Base-by-base conservation (phyloP, 2,888 invertebrate species). In the Melieria omissa region DNA sequence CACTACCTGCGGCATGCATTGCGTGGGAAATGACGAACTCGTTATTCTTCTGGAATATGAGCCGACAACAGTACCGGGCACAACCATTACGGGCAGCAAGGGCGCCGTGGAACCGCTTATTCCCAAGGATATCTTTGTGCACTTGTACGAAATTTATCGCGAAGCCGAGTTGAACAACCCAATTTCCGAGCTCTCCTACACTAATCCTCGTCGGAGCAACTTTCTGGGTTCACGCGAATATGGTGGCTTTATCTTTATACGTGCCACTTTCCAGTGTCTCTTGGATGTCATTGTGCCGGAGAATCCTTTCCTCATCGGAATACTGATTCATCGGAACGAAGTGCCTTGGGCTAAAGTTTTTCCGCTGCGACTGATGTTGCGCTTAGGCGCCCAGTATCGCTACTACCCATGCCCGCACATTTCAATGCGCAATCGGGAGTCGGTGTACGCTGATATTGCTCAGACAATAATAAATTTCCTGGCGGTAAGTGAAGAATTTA, bases 401-500 rank as follows among this genome's bases (percentile, higher is more conserved):
- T 95, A 94, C 83, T 96, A 96, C 86, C 95, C 95, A 0, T 93
- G 93, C 82, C 94, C 95, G 1, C 88, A 95, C 75, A 91, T 95
- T 65, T 94, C 94, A 16, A 91, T 93, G 16, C 89, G 94, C 42
- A 90, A 92, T 81, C 88, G 95, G 12, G 92, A 93, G 77, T 92
- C 95, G 0, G 92, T 95, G 5, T 96, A 93, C 84, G 93, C 91
- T 46, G 95, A 95, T 88, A 93, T 95, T 72, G 95, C 95, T 0
- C 95, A 95, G 83, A 95, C 95, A 9, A 94, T 96, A 73, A 94
- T 96, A 86, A 95, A 94, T 88, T 89, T 96, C 69, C 87, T 95
- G 76, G 95, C 94, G 9, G 90, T 90, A 83, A 87, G 88, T 86
- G 10, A 41, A 4, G 14, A 5, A 41, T 42, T 57, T 4, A 54